Evolutionary conservation across 2,888 invertebrate species (phyloP).

Genomic region (Megastigmus dorsalis): DNA sequence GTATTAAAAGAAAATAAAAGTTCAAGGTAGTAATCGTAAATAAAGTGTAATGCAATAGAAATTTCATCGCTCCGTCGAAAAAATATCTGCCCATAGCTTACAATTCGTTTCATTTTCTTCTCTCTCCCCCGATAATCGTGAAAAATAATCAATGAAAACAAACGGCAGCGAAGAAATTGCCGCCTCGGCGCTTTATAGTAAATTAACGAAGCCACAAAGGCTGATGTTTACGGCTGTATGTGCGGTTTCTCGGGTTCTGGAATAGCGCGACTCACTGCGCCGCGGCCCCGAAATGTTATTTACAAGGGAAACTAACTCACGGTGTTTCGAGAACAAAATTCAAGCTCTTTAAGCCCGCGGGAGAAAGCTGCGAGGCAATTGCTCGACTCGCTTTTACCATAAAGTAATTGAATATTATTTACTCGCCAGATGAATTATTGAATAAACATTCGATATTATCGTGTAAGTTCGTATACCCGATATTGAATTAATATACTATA

Average conservation of each 20-base stretch:
- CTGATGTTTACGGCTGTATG: conserved; percentile 24
- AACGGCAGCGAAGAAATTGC: background rate
- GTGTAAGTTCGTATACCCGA: no score
- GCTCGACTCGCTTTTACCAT: no score
- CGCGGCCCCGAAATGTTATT: conserved; percentile 14
- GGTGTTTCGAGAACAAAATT: background rate
- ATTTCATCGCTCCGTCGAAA: background rate
- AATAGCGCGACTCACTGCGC: background rate
- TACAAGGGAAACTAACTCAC: conserved; percentile 6
- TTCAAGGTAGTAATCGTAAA: no score
- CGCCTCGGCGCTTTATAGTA: background rate
- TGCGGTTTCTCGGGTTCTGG: conserved; percentile 15
- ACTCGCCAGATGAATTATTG: no score
- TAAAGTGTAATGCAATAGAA: background rate
- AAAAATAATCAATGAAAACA: background rate
- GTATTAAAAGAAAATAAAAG: no score
- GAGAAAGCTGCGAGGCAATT: no score
- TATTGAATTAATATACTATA: no score
- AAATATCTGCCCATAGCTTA: no score
- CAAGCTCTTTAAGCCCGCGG: no score
- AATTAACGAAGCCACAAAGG: conserved; percentile 19
- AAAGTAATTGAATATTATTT: no score
- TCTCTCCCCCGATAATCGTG: no score
- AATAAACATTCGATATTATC: no score
- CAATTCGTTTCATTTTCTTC: background rate